These are phyloP conservation scores for Chloebia gouldiae DNA, from an alignment of 2,113 vertebrate species.

Conservation along the genomic window DNA sequence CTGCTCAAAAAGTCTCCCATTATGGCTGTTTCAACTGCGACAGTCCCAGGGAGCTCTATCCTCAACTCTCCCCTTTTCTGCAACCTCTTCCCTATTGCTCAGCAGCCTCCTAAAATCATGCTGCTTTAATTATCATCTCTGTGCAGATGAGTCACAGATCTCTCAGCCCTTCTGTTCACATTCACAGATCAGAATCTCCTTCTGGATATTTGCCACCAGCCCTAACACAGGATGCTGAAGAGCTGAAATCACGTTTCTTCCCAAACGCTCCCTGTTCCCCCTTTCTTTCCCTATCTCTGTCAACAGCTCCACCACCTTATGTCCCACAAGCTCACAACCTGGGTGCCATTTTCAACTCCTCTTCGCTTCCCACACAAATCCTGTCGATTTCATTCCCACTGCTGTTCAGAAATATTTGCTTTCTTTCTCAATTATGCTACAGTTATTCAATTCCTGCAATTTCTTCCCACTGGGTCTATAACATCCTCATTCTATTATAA, in stretches of 20 bases:
- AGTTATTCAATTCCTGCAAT: not conserved
- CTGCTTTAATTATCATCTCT: constrained; percentile 61
- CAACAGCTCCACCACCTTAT: constrained; percentile 46
- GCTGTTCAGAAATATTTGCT: constrained; percentile 10
- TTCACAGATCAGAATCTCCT: constrained; percentile 39
- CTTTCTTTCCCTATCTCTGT: not conserved
- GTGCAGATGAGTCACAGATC: constrained; percentile 35
- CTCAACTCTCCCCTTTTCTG: not conserved
- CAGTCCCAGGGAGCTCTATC: not conserved
- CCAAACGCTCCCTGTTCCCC: not conserved
- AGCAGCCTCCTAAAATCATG: constrained; percentile 51
- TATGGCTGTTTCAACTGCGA: not conserved
- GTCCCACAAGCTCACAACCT: constrained; percentile 57
- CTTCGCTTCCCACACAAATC: constrained; percentile 45
- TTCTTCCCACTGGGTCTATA: not conserved
- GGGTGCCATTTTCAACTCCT: constrained; percentile 54
- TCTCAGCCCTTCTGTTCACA: constrained; percentile 57
- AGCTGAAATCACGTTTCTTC: constrained; percentile 42
- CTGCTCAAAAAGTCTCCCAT: not conserved
- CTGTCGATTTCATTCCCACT: constrained; percentile 37
- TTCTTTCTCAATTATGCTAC: not conserved
- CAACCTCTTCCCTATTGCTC: not conserved
- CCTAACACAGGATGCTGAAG: not conserved
- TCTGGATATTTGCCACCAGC: constrained; percentile 55
- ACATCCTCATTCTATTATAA: not conserved